phyloP scores from a whole-genome alignment of 1,140 invertebrate genomes.

The Achroia grisella region DNA sequence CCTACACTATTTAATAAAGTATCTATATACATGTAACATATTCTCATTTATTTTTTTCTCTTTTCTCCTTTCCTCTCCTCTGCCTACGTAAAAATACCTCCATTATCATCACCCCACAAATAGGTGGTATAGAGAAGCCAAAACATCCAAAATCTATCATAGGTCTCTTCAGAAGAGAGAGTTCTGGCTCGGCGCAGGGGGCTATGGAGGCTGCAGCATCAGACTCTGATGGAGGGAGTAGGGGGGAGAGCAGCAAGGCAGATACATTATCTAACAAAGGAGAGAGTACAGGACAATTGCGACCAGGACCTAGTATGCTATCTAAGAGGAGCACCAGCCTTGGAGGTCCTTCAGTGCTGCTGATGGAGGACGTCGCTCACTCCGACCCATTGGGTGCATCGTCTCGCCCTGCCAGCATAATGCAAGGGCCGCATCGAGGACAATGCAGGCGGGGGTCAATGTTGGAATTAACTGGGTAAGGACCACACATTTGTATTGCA shows the following conservation, averaged over 20 bases:
- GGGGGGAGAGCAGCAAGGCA: conserved; percentile 38
- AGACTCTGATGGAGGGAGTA: conserved; percentile 70
- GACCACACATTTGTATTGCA: conserved; percentile 22
- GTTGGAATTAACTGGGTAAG: conserved; percentile 80
- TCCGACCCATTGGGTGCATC: conserved; percentile 74
- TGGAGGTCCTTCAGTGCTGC: conserved; percentile 67
- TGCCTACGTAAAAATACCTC: conserved; percentile 1
- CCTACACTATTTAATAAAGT: neutral
- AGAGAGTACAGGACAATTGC: conserved; percentile 18
- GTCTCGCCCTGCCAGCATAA: conserved; percentile 63
- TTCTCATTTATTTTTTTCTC: conserved; percentile 43
- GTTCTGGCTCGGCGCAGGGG: conserved; percentile 75
- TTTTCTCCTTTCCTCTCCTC: conserved; percentile 11
- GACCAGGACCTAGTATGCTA: conserved; percentile 43
- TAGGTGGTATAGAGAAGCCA: conserved; percentile 82
- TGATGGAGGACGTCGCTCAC: conserved; percentile 73
- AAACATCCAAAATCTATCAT: conserved; percentile 82
- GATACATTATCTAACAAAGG: conserved; percentile 45
- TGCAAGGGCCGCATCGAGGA: conserved; percentile 74
- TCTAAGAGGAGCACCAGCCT: conserved; percentile 65
- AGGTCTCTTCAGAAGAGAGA: conserved; percentile 81
- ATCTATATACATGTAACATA: conserved; percentile 4
- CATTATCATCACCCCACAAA: conserved; percentile 22
- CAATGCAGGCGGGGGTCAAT: conserved; percentile 79
- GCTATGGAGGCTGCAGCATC: conserved; percentile 54